Percentiles rank a stretch among this genome's conserved stretches.
phyloP scores from a whole-genome alignment of 2,797 vertebrate species.

The Aulostomus chinensis region DNA sequence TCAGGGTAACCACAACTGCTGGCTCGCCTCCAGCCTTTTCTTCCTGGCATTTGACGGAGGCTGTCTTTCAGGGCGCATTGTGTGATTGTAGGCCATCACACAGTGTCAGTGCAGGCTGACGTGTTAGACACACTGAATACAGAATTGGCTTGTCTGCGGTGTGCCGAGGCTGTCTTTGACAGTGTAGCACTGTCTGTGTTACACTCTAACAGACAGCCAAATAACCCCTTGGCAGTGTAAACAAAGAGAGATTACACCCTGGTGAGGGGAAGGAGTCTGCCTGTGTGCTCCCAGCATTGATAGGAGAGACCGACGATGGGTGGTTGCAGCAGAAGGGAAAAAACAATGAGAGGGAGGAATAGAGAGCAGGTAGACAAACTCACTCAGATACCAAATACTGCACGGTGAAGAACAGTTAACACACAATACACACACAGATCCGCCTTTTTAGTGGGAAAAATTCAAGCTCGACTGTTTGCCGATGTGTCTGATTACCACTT shows the following conservation, averaged over 20 bases:
- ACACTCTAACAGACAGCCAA: constrained; percentile 83
- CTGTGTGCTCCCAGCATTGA: constrained; percentile 69
- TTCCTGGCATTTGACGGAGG: constrained; percentile 48
- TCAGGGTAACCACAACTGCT: constrained; percentile 40
- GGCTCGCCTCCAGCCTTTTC: constrained; percentile 33
- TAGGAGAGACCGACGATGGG: constrained; percentile 62
- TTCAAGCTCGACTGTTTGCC: too few relatives aligned
- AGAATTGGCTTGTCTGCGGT: constrained; percentile 67
- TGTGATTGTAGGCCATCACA: constrained; percentile 71
- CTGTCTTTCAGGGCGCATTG: constrained; percentile 63
- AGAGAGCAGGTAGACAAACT: constrained; percentile 24
- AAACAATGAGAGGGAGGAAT: constrained; percentile 24
- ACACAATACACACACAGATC: constrained; percentile 10
- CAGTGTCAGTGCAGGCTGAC: constrained; percentile 68
- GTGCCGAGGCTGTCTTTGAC: constrained; percentile 70
- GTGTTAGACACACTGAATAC: constrained; percentile 66
- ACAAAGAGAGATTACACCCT: constrained; percentile 85
- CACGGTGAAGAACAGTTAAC: constrained; percentile 37
- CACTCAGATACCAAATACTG: constrained; percentile 33
- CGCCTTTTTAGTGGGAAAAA: not conserved
- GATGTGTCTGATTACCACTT: too few relatives aligned
- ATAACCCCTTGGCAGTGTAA: constrained; percentile 83
- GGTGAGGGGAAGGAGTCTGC: constrained; percentile 79
- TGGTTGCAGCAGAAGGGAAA: constrained; percentile 50
- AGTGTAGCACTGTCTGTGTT: constrained; percentile 76